Percentiles rank a stretch among this genome's conserved stretches.
Conservation (phyloP, 2,113 vertebrate species). For the Forbesichthys agassizii region DNA sequence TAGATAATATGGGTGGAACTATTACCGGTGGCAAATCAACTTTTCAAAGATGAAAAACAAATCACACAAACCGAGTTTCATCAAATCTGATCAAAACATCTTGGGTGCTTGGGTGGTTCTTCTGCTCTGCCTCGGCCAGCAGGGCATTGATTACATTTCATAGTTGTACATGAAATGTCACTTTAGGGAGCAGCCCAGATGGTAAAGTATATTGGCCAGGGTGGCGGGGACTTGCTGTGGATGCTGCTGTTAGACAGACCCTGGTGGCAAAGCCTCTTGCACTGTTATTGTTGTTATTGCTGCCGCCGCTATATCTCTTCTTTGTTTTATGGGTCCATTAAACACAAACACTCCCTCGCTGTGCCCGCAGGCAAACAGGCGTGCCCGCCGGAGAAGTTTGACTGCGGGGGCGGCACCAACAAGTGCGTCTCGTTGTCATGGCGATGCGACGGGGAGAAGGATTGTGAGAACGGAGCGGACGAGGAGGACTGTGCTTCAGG, state of each 20-base stretch:
- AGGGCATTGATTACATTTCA: slow-evolving; percentile 46
- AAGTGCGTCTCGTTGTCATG: slow-evolving; percentile 93
- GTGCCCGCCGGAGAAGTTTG: slow-evolving; percentile 92
- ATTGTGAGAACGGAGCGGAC: slow-evolving; percentile 92
- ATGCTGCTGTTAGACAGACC: slow-evolving; percentile 30
- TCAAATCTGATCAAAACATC: too few relatives aligned
- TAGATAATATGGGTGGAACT: too few relatives aligned
- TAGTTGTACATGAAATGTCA: slow-evolving; percentile 20
- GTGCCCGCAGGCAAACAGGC: slow-evolving; percentile 85
- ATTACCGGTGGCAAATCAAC: too few relatives aligned
- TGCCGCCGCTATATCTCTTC: background rate
- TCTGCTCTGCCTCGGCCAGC: slow-evolving; percentile 41
- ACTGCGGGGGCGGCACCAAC: slow-evolving; percentile 90
- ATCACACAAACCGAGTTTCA: too few relatives aligned
- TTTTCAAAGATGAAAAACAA: too few relatives aligned
- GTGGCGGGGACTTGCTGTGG: slow-evolving; percentile 26
- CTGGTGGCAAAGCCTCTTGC: slow-evolving; percentile 24
- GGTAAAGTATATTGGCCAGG: slow-evolving; percentile 50
- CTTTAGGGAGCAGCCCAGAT: slow-evolving; percentile 29
- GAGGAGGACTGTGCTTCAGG: slow-evolving; percentile 89
- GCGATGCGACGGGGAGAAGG: slow-evolving; percentile 93
- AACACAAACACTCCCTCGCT: slow-evolving; percentile 15
- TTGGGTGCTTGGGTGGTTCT: slow-evolving; percentile 13
- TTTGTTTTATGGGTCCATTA: slow-evolving; percentile 24
- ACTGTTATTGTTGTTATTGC: slow-evolving; percentile 13